Evolutionary conservation across 37 sponge, comb jelly and placozoan genomes (phyloP).

Genomic region (Cliona cf. orientalis): DNA sequence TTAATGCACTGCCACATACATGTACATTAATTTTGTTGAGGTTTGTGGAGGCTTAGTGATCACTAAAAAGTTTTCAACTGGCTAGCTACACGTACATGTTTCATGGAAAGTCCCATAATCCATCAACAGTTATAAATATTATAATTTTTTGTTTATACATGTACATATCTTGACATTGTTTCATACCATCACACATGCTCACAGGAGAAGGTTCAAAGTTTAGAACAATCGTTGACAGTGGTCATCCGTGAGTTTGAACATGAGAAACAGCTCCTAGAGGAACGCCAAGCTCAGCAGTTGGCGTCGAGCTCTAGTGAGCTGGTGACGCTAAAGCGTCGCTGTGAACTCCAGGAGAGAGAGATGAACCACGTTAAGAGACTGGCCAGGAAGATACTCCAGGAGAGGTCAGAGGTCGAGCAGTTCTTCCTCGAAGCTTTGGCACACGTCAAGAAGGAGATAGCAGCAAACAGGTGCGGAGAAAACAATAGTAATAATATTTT

Average conservation of each 20-base stretch:
- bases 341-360: conserved; percentile 61
- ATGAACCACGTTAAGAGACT: conserved; percentile 77
- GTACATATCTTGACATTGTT: background rate
- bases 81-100: too few species aligned
- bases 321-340: conserved; percentile 24
- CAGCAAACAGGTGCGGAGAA: conserved; percentile 42
- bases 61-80: too few species aligned
- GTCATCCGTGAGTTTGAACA: conserved; percentile 74
- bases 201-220: conserved; percentile 50
- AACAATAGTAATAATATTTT: too few species aligned
- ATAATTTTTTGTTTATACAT: background rate
- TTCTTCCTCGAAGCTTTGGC: conserved; percentile 91
- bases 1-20: background rate
- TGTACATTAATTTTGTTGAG: background rate
- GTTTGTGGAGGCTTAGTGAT: background rate
- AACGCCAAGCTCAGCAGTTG: background rate
- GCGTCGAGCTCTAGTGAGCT: conserved; percentile 8
- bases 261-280: conserved; percentile 44
- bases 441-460: conserved; percentile 76
- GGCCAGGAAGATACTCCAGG: conserved; percentile 78
- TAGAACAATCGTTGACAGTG: conserved; percentile 62
- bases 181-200: background rate
- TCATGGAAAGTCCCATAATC: too few species aligned
- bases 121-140: too few species aligned
- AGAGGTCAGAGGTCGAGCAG: conserved; percentile 89